Percentiles rank a stretch among this genome's conserved stretches.
Evolutionary conservation across 2,113 vertebrate species (phyloP).

Genomic region (Alaudala cheleensis): DNA sequence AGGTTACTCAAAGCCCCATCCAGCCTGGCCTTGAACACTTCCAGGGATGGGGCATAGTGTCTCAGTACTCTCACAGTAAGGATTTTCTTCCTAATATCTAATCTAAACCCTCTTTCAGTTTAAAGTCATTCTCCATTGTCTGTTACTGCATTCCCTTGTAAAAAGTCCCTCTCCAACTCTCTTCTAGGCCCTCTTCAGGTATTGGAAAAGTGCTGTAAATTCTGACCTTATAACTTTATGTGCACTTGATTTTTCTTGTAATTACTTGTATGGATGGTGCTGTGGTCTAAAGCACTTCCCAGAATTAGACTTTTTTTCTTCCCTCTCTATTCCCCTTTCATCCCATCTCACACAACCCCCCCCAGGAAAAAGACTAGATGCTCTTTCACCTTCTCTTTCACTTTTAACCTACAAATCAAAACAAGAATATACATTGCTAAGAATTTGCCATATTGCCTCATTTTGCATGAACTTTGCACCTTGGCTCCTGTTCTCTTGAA

Average conservation of each 20-base stretch:
- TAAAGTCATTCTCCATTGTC: background rate
- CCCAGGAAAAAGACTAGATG: background rate
- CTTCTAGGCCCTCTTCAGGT: background rate
- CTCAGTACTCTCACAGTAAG: background rate
- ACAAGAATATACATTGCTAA: background rate
- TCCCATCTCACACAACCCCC: rapidly evolving
- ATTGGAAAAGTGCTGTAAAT: background rate
- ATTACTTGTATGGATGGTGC: background rate
- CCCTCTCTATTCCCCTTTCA: rapidly evolving
- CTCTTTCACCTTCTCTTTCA: background rate
- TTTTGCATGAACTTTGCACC: background rate
- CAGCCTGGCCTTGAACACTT: background rate
- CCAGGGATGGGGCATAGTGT: background rate
- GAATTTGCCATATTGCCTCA: background rate
- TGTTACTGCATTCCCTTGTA: background rate
- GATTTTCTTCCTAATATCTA: background rate
- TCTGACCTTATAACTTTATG: background rate
- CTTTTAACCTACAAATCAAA: background rate
- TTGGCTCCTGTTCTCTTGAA: background rate
- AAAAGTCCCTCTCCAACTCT: background rate
- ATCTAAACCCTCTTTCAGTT: background rate
- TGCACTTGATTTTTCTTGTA: background rate
- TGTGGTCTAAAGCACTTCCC: background rate
- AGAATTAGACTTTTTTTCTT: background rate
- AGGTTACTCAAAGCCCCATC: background rate